phyloP scores from a whole-genome alignment of 2,888 invertebrate genomes.

The Drosophila anomalata region DNA sequence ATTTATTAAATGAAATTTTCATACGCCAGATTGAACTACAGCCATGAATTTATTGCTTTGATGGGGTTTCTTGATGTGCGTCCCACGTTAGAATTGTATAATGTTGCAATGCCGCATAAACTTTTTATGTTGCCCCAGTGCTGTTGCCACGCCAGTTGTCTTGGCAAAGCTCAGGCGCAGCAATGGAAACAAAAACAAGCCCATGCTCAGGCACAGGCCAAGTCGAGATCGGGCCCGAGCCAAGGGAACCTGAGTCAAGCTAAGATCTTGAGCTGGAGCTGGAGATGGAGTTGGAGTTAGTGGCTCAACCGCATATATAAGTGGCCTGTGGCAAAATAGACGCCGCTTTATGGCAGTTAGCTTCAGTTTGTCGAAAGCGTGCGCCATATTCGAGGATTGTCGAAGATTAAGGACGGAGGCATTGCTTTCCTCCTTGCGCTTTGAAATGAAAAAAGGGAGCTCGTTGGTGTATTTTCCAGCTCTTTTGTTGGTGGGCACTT shows the following conservation, averaged over 20 bases:
- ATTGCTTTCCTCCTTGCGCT: conserved; percentile 20
- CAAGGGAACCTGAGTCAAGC: conserved; percentile 42
- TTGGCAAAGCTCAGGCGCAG: conserved; percentile 53
- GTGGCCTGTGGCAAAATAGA: conserved; percentile 78
- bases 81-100: neutral
- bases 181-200: conserved; percentile 73
- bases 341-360: conserved; percentile 77
- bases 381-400: conserved; percentile 61
- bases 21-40: neutral
- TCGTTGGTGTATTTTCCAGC: conserved; percentile 37
- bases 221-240: conserved; percentile 24
- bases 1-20: neutral
- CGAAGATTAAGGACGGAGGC: conserved; percentile 20
- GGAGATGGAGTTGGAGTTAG: conserved; percentile 16
- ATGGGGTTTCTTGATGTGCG: neutral
- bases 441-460: conserved; percentile 57
- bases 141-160: conserved; percentile 15
- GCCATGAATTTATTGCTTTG: neutral
- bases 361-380: conserved; percentile 71
- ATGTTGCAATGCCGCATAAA: conserved; percentile 19
- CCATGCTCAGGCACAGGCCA: conserved; percentile 9
- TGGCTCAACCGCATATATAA: conserved; percentile 72
- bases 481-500: conserved; percentile 66
- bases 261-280: conserved; percentile 27
- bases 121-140: neutral